Base-by-base conservation (phyloP, 1,140 invertebrate genomes). In the Metopolophium dirhodum region DNA sequence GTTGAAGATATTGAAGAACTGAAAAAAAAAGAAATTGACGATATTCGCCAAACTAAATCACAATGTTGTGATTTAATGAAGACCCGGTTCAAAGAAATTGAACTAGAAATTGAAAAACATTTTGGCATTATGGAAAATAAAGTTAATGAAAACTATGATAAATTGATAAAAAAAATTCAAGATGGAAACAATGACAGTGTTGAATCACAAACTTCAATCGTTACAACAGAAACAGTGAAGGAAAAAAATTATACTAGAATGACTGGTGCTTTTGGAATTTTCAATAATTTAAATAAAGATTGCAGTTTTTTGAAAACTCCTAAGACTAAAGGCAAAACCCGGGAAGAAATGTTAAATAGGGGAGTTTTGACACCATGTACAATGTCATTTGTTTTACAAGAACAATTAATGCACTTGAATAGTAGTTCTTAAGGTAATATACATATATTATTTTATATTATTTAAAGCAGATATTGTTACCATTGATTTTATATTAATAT, bases 301-400 rank as follows among this genome's bases (percentile, higher is more conserved):
- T 93, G 91, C 8, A 93, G 91, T 41, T 93, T 93, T 93, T 85
- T 93, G 35, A 93, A 93, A 93, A 93, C 91, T 93, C 91, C 91
- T 8, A 93, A 93, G 30, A 57, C 82, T 30, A 93, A 93, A 23
- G 49, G 82, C 20, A 93, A 93, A 45, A 93, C 91, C 8, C 45
- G 91, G 22, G 91, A 93, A 93, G 91, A 93, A 57, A 93, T 93
- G 91, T 85, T 93, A 57, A 93, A n/a, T 37, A 85, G 57, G 30
- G 82, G 91, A 0, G 30, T 30, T 54, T 93, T 93, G 18, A 93
- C 91, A 45, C 91, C 91, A 54, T 23, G 49, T 54, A 86, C 91
- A 54, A 93, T 93, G 91, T 93, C 91, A 86, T 93, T 57, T 86
- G 91, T 93, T 20, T 37, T 93, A n/a, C 91, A 93, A 86, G 91